phyloP scores from a whole-genome alignment of 2,888 invertebrate species.

The Patella pellucida region DNA sequence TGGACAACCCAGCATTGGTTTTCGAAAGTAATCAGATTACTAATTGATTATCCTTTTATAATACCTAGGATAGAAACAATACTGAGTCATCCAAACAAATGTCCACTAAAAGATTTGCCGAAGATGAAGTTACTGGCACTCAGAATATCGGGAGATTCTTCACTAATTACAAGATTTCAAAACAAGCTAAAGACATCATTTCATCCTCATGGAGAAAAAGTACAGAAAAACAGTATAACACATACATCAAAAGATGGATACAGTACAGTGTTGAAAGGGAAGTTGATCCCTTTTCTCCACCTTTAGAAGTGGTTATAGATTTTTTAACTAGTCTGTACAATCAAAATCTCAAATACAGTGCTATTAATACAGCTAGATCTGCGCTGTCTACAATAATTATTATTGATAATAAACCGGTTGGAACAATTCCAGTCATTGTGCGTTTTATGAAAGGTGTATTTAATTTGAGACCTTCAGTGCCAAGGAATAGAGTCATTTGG shows the following conservation, averaged over 20 bases:
- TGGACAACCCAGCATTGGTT: neutral
- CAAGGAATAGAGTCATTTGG: neutral
- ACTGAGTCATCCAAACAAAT: neutral
- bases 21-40: neutral
- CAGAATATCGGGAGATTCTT: slow-evolving; percentile 18
- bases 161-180: neutral
- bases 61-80: neutral
- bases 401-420: neutral
- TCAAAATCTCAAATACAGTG: slow-evolving; percentile 4
- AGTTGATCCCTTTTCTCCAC: slow-evolving; percentile 21
- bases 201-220: slow-evolving; percentile 13
- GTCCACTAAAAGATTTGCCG: neutral
- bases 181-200: neutral
- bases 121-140: slow-evolving; percentile 19
- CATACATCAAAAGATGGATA: slow-evolving; percentile 20
- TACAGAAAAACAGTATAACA: slow-evolving; percentile 19
- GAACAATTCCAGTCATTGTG: neutral
- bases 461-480: neutral
- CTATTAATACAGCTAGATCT: slow-evolving; percentile 21
- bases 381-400: slow-evolving; percentile 13
- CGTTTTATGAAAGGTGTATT: neutral
- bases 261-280: slow-evolving; percentile 6
- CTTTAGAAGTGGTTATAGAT: neutral
- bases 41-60: neutral
- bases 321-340: slow-evolving; percentile 17